phyloP scores from a whole-genome alignment of 2,888 invertebrate species.

The Noctua fimbriata region DNA sequence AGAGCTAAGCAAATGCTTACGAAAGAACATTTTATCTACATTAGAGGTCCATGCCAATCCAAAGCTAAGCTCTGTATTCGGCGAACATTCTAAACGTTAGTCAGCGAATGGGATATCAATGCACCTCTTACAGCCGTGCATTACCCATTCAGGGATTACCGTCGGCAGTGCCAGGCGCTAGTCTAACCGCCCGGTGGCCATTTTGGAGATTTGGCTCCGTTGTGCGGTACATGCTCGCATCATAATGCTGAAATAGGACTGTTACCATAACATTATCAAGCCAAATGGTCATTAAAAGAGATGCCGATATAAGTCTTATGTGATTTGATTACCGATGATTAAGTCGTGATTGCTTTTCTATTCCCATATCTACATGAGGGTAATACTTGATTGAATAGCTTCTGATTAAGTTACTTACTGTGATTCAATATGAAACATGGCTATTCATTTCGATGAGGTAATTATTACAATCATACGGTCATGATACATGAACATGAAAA shows the following conservation, averaged over 20 bases:
- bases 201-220: conserved; percentile 64
- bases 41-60: conserved; percentile 19
- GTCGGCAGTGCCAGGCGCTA: conserved; percentile 54
- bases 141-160: conserved; percentile 72
- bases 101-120: conserved; percentile 63
- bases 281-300: conserved; percentile 21
- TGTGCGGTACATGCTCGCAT: conserved; percentile 39
- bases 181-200: conserved; percentile 55
- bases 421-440: conserved; percentile 29
- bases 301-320: conserved; percentile 2
- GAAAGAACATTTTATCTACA: conserved; percentile 41
- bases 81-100: conserved; percentile 48
- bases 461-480: conserved; percentile 28
- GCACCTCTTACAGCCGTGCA: conserved; percentile 65
- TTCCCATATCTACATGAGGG: background rate
- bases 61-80: conserved; percentile 47
- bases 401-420: conserved; percentile 21
- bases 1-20: conserved; percentile 17
- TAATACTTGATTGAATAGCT: conserved; percentile 29
- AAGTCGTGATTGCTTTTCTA: conserved; percentile 26
- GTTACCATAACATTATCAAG: conserved; percentile 21
- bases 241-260: conserved; percentile 42
- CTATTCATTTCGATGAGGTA: conserved; percentile 28
- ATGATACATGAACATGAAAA: conserved; percentile 46
- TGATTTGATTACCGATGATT: conserved; percentile 27